Conservation (phyloP, 1,140 invertebrate species). For the Apis cerana region DNA sequence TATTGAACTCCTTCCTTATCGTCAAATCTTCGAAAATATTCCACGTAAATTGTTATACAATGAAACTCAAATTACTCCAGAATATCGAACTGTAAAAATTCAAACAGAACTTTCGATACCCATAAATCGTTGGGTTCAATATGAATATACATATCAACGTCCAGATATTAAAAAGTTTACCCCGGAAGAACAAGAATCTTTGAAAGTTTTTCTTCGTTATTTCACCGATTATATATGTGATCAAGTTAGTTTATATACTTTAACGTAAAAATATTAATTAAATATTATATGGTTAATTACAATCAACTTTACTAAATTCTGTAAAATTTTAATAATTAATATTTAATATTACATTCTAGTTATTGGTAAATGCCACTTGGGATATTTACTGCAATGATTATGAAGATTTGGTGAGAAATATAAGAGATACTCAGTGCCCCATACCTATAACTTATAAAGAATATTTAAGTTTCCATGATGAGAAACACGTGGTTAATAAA, state of each 20-base stretch:
- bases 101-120: constrained; percentile 86
- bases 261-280: too few species aligned
- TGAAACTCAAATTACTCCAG: constrained; percentile 76
- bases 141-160: constrained; percentile 73
- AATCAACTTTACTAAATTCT: neutral
- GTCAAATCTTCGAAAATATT: constrained; percentile 83
- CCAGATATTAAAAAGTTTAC: constrained; percentile 76
- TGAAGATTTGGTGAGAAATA: constrained; percentile 77
- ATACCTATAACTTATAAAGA: constrained; percentile 81
- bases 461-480: constrained; percentile 84
- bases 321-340: neutral
- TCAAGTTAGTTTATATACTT: constrained; percentile 68
- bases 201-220: constrained; percentile 67
- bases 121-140: constrained; percentile 86
- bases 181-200: constrained; percentile 77
- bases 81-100: constrained; percentile 78
- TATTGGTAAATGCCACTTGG: constrained; percentile 79
- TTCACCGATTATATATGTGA: constrained; percentile 71
- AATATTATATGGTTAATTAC: too few species aligned
- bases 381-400: constrained; percentile 87
- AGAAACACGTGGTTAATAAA: constrained; percentile 83
- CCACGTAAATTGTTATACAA: constrained; percentile 65
- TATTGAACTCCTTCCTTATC: constrained; percentile 83
- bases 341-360: constrained; percentile 9
- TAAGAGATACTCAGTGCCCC: constrained; percentile 71